phyloP scores from a whole-genome alignment of 1,140 invertebrate genomes.

The Drosophila takahashii region DNA sequence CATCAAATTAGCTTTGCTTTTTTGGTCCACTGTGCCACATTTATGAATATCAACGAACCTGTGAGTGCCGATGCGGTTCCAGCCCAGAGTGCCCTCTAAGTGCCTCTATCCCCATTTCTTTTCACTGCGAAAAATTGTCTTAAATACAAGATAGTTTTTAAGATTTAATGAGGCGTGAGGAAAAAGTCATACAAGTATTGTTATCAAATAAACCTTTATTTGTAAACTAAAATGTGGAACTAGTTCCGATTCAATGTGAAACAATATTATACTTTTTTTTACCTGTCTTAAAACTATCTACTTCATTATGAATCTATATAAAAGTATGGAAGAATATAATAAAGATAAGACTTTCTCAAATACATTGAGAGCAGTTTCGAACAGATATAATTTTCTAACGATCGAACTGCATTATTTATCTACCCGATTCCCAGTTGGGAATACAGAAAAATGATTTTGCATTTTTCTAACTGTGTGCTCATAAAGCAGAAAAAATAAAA shows the following conservation, averaged over 20 bases:
- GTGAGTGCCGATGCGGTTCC: constrained; percentile 55
- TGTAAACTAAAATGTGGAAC: not conserved
- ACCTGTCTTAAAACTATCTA: too few relatives aligned
- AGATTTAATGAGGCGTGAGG: not conserved
- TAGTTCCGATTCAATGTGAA: not conserved
- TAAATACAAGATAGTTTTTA: not conserved
- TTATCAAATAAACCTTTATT: not conserved
- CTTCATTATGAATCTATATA: too few relatives aligned
- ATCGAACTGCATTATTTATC: not conserved
- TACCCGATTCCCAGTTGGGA: not conserved
- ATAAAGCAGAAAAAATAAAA: constrained; percentile 80
- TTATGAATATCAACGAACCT: constrained; percentile 77
- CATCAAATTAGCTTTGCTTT: constrained; percentile 76
- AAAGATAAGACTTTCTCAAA: too few relatives aligned
- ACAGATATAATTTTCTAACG: not conserved
- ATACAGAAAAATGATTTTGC: not conserved
- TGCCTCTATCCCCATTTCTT: constrained; percentile 4
- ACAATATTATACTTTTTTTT: not conserved
- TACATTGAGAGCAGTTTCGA: not conserved
- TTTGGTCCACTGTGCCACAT: constrained; percentile 78
- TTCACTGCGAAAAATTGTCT: constrained; percentile 7
- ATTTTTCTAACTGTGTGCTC: constrained; percentile 30
- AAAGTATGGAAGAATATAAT: too few relatives aligned
- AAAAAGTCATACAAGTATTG: not conserved
- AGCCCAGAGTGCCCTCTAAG: constrained; percentile 35